Conservation (phyloP, 2,113 vertebrate species). For the Oreochromis niloticus region DNA sequence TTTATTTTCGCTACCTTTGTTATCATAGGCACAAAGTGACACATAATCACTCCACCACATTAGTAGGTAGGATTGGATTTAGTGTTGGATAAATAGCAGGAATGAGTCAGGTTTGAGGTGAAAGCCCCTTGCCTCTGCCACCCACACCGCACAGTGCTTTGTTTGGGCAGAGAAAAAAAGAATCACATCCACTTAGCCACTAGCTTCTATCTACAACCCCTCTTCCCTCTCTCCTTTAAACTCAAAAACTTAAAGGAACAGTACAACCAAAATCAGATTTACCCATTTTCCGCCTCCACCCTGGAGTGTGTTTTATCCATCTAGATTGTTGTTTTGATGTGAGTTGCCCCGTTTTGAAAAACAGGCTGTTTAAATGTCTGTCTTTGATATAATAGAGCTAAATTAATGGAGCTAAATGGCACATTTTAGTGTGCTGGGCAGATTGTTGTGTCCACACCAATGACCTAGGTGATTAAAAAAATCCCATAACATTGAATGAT, state of each 20-base stretch:
- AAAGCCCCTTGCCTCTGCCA: background rate
- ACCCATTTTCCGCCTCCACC: background rate
- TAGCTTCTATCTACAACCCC: conserved; percentile 11
- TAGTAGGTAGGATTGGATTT: background rate
- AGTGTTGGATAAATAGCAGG: background rate
- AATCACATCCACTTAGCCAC: conserved; percentile 50
- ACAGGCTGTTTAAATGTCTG: background rate
- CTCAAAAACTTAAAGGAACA: background rate
- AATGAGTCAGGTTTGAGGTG: background rate
- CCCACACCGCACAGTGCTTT: background rate
- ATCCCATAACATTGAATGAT: background rate
- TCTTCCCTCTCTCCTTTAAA: background rate
- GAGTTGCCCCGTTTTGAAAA: background rate
- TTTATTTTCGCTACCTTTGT: conserved; percentile 3
- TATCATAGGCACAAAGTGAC: background rate
- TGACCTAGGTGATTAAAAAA: background rate
- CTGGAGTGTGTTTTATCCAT: background rate
- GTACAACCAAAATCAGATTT: background rate
- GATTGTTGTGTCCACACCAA: background rate
- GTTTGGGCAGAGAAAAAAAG: conserved; percentile 40
- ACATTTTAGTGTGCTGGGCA: background rate
- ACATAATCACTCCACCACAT: background rate
- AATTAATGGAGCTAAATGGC: background rate
- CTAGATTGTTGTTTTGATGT: background rate
- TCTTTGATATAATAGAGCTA: background rate